phyloP scores from a whole-genome alignment of 1,140 invertebrate species.

The Tenebrio molitor region DNA sequence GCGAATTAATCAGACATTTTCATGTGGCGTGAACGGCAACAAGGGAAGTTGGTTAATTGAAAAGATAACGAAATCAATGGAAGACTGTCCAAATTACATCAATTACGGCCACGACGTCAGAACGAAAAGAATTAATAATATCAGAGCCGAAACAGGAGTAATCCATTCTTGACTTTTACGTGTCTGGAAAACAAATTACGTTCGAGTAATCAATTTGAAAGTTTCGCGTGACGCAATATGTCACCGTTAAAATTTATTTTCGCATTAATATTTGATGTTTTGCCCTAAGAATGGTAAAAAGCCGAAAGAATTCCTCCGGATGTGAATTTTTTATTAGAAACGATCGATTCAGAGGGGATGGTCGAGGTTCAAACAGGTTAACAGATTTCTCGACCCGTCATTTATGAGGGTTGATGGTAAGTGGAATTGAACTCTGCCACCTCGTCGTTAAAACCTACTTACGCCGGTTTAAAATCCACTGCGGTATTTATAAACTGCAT shows the following conservation, averaged over 20 bases:
- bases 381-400: constrained; percentile 51
- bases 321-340: constrained; percentile 39
- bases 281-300: constrained; percentile 35
- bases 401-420: constrained; percentile 48
- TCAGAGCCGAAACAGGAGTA: constrained; percentile 21
- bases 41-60: constrained; percentile 35
- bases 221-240: constrained; percentile 44
- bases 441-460: constrained; percentile 39
- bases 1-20: constrained; percentile 22
- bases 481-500: constrained; percentile 40
- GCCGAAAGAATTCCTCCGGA: constrained; percentile 15
- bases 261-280: constrained; percentile 36
- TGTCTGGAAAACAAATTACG: constrained; percentile 34
- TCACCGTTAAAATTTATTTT: constrained; percentile 43
- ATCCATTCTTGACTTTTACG: constrained; percentile 40
- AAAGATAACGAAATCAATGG: constrained; percentile 43
- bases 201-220: constrained; percentile 32
- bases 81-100: constrained; percentile 41
- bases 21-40: neutral
- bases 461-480: constrained; percentile 31
- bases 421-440: constrained; percentile 43
- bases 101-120: constrained; percentile 29
- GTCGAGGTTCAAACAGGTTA: constrained; percentile 54
- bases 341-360: constrained; percentile 28
- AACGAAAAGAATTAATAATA: constrained; percentile 40